Evolutionary conservation across 2,888 invertebrate species (phyloP), one percentile per base, ranked within the genome.

Genomic region (Ferdinandea cuprea): DNA sequence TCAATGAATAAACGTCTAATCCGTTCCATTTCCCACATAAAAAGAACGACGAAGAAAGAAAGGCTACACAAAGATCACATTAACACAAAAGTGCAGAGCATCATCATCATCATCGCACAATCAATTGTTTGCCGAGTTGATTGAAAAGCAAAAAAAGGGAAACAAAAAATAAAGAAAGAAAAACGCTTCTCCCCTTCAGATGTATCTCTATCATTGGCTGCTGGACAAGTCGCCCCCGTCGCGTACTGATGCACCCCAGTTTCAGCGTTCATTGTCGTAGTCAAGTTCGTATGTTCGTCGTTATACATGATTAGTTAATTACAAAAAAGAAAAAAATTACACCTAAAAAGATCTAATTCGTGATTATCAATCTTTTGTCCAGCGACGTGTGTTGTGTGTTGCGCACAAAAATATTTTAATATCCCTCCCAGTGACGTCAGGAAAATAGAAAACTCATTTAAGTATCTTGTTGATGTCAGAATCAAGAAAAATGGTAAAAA

Each of bases 401-500:
- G 50, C 58, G 78, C 85, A 85, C 85, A 86, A 6, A 46, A 25
- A 5, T 3, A 25, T 85, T 85, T 65, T 73, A 78, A 15, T 46
- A 72, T 56, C 66, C 44, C 56, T 52, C 52, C 30, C 37, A 61
- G 83, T 76, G 77, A 85, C 85, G 80, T 80, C 85, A 80, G 61
- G 65, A 81, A 77, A 37, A 35, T 19, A 56, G 28, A n/a, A 61
- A 58, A 68, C 56, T 28, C 30, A 9, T 66, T 48, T 54, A 9
- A 46, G 19, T 15, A 15, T 25, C 35, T 32, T 42, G 17, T 44
- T 9, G 3, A 5, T 13, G 40, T 13, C n/a, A 19, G 32, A 21
- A 2, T 30, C 19, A 35, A 13, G 32, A 68, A 87, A 85, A 59
- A 90, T 90, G 90, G 90, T 90, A 85, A 90, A 90, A 79, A 90